Conservation (phyloP, 2,888 invertebrate genomes). For the Darwinula stevensoni region DNA sequence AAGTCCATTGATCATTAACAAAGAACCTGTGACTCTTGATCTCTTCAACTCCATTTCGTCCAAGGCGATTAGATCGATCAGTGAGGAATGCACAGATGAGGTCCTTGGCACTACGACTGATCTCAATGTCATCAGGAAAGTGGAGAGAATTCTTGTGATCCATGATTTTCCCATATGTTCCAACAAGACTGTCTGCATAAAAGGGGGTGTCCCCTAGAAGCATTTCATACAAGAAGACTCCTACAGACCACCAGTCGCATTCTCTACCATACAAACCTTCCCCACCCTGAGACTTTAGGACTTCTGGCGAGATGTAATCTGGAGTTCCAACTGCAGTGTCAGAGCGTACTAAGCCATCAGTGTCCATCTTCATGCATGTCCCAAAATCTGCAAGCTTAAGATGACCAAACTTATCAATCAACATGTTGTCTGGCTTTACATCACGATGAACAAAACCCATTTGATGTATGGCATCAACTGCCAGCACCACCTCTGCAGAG, state of each 20-base stretch:
- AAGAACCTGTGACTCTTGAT: conserved; percentile 87
- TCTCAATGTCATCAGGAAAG: conserved; percentile 73
- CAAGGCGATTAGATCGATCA: conserved; percentile 49
- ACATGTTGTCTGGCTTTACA: conserved; percentile 97
- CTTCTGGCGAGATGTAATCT: conserved; percentile 97
- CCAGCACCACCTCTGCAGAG: conserved; percentile 88
- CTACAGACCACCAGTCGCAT: conserved; percentile 99
- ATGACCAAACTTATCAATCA: conserved; percentile 78
- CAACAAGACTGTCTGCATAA: conserved; percentile 90
- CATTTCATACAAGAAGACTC: conserved; percentile 97
- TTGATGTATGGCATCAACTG: conserved; percentile 85
- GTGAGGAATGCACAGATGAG: conserved; percentile 80
- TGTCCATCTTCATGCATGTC: conserved; percentile 95
- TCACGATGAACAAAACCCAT: conserved; percentile 86
- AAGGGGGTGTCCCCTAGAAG: conserved; percentile 94
- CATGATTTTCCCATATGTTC: conserved; percentile 97
- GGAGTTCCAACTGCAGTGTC: conserved; percentile 98
- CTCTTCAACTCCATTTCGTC: conserved; percentile 71
- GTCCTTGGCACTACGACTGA: conserved; percentile 35
- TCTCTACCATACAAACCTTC: conserved; percentile 88
- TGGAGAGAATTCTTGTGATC: conserved; percentile 82
- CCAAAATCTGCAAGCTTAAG: conserved; percentile 98
- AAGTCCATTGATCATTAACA: conserved; percentile 88
- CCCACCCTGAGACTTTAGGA: conserved; percentile 65
- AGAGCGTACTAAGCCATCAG: conserved; percentile 74